Evolutionary conservation across 2,888 invertebrate genomes (phyloP).

Genomic region (Erannis defoliaria): DNA sequence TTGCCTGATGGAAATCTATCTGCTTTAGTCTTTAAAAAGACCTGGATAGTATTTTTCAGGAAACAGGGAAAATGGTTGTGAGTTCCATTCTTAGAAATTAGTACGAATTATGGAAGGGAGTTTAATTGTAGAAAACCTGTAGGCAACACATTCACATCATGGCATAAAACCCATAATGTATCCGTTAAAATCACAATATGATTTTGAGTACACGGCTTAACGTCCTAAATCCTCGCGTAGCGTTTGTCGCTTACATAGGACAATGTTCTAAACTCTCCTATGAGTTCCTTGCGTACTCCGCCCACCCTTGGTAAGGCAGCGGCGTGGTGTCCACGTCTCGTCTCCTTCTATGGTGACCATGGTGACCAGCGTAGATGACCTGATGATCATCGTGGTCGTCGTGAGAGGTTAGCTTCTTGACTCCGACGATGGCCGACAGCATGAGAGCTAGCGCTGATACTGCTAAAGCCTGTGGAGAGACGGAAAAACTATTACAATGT

Average conservation of each 20-base stretch:
- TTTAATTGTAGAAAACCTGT: too few species aligned
- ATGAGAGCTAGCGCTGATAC: constrained; percentile 91
- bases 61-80: too few species aligned
- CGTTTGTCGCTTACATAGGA: neutral
- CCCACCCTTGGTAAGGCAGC: constrained; percentile 85
- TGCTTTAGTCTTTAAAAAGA: too few species aligned
- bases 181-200: neutral
- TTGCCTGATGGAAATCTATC: too few species aligned
- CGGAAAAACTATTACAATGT: neutral
- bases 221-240: neutral
- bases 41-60: too few species aligned
- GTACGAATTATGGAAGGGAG: too few species aligned
- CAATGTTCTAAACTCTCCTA: neutral
- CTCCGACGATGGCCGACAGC: constrained; percentile 91
- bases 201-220: neutral
- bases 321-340: constrained; percentile 65
- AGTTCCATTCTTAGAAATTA: too few species aligned
- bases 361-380: constrained; percentile 87
- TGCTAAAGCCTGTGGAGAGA: constrained; percentile 83
- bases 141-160: too few species aligned
- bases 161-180: too few species aligned
- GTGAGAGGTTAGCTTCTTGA: constrained; percentile 90
- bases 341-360: constrained; percentile 87
- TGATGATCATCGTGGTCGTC: constrained; percentile 87
- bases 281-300: constrained; percentile 52